Evolutionary conservation across 35 echinoderm and acorn worm species (phyloP).

Genomic region (Ophiothrix spiculata): DNA sequence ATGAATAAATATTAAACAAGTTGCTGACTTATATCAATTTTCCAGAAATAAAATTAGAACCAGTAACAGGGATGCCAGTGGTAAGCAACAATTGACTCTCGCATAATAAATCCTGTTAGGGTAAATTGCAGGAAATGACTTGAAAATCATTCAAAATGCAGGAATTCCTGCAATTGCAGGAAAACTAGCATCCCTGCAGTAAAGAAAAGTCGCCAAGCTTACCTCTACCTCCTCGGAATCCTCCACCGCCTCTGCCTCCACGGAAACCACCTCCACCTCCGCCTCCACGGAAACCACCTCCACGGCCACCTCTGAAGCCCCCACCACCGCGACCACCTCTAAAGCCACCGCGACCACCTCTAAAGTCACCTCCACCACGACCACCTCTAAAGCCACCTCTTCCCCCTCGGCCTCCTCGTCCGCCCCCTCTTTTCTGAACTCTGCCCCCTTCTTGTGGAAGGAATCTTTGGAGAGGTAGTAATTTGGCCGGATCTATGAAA

Average conservation of each 20-base stretch:
- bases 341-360: background rate
- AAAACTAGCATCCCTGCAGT: background rate
- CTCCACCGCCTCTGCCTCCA: constrained; percentile 50
- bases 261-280: constrained; percentile 52
- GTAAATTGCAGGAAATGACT: background rate
- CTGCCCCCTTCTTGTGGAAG: constrained; percentile 58
- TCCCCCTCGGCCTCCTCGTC: constrained; percentile 43
- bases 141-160: background rate
- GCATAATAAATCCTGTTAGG: background rate
- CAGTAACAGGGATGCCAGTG: too few relatives aligned
- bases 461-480: constrained; percentile 81
- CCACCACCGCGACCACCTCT: constrained; percentile 47
- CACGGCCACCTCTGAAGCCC: constrained; percentile 31
- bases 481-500: constrained; percentile 85
- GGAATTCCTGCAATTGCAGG: background rate
- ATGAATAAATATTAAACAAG: too few relatives aligned
- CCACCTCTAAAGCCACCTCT: constrained; percentile 42
- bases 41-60: too few relatives aligned
- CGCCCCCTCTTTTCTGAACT: constrained; percentile 69
- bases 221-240: constrained; percentile 25
- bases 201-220: background rate
- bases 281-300: constrained; percentile 1
- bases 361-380: background rate
- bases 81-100: too few relatives aligned
- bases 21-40: too few relatives aligned